phyloP scores from a whole-genome alignment of 2,113 vertebrate species.

The Oncorhynchus kisutch region DNA sequence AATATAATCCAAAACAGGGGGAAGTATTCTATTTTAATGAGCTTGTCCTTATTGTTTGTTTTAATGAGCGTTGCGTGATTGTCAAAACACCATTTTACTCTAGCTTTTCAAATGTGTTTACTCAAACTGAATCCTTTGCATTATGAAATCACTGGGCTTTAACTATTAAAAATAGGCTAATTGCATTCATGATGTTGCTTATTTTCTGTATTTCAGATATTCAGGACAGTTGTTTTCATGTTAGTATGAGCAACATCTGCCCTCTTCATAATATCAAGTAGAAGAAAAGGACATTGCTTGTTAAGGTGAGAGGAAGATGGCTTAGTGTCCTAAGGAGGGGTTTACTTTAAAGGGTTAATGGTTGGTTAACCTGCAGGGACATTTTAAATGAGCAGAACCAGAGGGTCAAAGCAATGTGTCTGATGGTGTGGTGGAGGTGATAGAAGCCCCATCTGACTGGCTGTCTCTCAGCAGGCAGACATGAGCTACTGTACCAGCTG shows the following conservation, averaged over 20 bases:
- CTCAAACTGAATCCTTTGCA: conserved; percentile 21
- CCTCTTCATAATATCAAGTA: conserved; percentile 2
- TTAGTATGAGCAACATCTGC: background rate
- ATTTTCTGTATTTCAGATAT: background rate
- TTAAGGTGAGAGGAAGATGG: no score
- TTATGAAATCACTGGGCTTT: conserved; percentile 13
- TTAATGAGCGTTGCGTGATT: conserved; percentile 55
- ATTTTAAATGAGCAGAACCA: background rate
- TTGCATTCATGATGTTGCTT: no score
- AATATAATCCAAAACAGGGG: conserved; percentile 1
- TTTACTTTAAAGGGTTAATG: background rate
- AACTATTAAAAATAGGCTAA: conserved; percentile 19
- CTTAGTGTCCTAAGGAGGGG: background rate
- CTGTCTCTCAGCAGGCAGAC: background rate
- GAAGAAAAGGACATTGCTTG: background rate
- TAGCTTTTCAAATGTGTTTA: conserved; percentile 36
- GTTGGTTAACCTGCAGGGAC: background rate
- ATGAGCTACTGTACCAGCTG: background rate
- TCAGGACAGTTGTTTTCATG: no score
- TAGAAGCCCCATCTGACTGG: background rate
- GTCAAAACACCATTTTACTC: conserved; percentile 43
- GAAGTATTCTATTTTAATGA: conserved; percentile 37
- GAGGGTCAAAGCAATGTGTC: background rate
- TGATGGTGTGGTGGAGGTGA: conserved; percentile 1
- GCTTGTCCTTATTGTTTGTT: conserved; percentile 28